Conservation (phyloP, 2,113 vertebrate species). For the Brachyistius frenatus region DNA sequence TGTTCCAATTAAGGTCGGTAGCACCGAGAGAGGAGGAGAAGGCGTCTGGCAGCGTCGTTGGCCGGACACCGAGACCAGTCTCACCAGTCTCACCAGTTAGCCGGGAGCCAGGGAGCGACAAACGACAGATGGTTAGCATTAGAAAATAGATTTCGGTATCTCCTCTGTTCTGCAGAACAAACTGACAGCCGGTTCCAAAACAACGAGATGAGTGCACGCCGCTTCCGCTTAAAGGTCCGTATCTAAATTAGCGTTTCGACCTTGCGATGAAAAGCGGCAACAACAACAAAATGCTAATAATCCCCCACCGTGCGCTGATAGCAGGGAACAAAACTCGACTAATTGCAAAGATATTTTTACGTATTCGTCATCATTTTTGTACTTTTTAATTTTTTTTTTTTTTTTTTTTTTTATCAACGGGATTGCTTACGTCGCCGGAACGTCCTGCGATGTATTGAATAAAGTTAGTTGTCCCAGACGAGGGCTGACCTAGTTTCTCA, state of each 20-base stretch:
- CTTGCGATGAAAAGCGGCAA: neutral
- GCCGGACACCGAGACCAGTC: slow-evolving; percentile 33
- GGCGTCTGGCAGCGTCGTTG: slow-evolving; percentile 13
- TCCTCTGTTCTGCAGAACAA: slow-evolving; percentile 9
- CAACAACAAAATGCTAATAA: slow-evolving; percentile 10
- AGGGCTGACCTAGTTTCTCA: slow-evolving; percentile 63
- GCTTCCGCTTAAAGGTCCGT: slow-evolving; percentile 12
- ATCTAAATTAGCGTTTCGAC: slow-evolving; percentile 23
- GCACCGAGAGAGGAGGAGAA: neutral
- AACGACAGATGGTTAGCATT: slow-evolving; percentile 60
- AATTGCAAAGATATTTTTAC: slow-evolving; percentile 17
- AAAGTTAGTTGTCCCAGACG: slow-evolving; percentile 37
- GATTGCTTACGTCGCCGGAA: neutral
- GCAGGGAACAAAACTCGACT: slow-evolving; percentile 22
- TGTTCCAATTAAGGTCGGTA: slow-evolving; percentile 32
- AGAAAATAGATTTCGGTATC: slow-evolving; percentile 38
- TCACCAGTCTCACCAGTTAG: slow-evolving; percentile 19
- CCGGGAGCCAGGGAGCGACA: slow-evolving; percentile 27
- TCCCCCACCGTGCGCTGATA: slow-evolving; percentile 12
- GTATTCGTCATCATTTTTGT: neutral
- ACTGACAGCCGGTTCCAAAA: neutral
- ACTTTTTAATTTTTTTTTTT: neutral
- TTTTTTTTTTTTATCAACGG: neutral
- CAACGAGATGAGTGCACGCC: neutral
- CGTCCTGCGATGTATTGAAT: slow-evolving; percentile 14